Evolutionary conservation across 2,797 vertebrate species (phyloP).

Genomic region (Anguilla anguilla): DNA sequence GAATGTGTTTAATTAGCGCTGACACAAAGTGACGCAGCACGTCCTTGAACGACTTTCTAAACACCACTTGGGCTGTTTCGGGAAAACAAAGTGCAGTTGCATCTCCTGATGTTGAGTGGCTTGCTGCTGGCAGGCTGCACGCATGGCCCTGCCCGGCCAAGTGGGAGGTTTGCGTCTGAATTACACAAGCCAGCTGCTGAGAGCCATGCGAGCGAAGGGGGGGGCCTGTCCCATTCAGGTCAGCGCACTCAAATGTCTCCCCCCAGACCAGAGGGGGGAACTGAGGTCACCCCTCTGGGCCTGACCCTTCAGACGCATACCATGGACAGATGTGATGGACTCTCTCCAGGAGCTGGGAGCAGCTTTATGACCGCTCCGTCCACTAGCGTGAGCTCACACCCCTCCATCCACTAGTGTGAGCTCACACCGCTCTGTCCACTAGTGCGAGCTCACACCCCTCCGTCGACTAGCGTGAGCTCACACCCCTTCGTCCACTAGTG

Average conservation of each 20-base stretch:
- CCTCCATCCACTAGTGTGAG: neutral
- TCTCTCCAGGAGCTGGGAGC: neutral
- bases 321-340: conserved; percentile 4
- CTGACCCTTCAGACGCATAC: conserved; percentile 7
- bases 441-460: neutral
- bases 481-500: too few species aligned
- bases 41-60: conserved; percentile 11
- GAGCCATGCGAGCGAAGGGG: neutral
- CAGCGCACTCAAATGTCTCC: conserved; percentile 5
- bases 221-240: neutral
- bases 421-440: neutral
- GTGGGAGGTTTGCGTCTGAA: neutral
- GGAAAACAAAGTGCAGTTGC: neutral
- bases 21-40: neutral
- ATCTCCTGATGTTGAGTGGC: neutral
- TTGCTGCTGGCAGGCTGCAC: neutral
- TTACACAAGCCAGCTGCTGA: conserved; percentile 17
- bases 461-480: too few species aligned
- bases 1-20: neutral
- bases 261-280: conserved; percentile 7
- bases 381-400: neutral
- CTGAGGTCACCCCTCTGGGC: conserved; percentile 6
- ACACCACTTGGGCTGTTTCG: neutral
- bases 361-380: neutral
- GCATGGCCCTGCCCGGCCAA: neutral